Evolutionary conservation across 2,888 invertebrate genomes (phyloP), one percentile per base, ranked within the genome.

Genomic region (Eupithecia insigniata): DNA sequence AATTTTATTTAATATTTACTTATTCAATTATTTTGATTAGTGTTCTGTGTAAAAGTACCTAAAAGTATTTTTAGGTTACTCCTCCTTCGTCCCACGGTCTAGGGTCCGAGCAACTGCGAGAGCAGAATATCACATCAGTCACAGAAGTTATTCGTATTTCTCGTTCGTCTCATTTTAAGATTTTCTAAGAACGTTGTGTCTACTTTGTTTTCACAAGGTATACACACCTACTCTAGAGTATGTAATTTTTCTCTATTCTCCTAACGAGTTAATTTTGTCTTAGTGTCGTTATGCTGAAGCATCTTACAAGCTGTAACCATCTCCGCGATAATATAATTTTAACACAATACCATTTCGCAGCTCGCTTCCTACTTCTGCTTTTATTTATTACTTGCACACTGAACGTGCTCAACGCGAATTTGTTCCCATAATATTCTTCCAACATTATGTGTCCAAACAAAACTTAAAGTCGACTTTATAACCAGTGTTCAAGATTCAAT

Each of bases 371-470:
- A 84, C 89, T 89, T 86, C 87, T 90, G 84, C 87, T 89, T 84
- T 91, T 92, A 93, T 93, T 93, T 93, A 93, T 92, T 92, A 92
- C 92, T 90, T 86, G 89, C 88, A 87, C 91, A 88, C 88, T 87
- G 89, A 90, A 93, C 93, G 93, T 92, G 93, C 92, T 92, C 92
- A 90, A 89, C 90, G 86, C 89, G 91, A 93, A 93, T 93, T 93
- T 93, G 93, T 93, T 93, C 92, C 91, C 93, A 92, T 93, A 93
- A 93, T 93, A 93, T 93, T 93, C 92, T 91, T 89, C 87, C 82
- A 85, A 84, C 85, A 84, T 89, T 90, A 89, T 89, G 84, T 89
- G 85, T 72, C 67, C 60, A 71, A 69, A 68, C 66, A 71, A 55
- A 83, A 70, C 73, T 82, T 70, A 89, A 80, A 84, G 78, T 75